A percentile compares a stretch with the other conserved stretches of the same genome.
phyloP scores from a whole-genome alignment of 2,113 vertebrate species.

The Tyto alba region DNA sequence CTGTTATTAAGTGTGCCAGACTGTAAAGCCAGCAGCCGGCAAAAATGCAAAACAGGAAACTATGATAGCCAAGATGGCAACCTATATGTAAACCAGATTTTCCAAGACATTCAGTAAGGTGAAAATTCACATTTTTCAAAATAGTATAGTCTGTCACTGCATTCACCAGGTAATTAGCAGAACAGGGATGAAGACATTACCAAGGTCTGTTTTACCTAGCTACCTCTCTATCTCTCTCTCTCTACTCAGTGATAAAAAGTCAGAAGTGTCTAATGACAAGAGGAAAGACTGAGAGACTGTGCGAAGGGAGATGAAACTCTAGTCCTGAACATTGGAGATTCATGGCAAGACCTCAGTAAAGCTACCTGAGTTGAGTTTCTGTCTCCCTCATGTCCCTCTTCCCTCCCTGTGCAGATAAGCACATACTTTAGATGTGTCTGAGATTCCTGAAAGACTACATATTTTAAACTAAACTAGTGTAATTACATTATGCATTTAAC shows the following conservation, averaged over 20 bases:
- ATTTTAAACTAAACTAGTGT: neutral
- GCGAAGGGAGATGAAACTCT: neutral
- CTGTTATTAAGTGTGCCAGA: constrained; percentile 15
- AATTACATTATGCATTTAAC: neutral
- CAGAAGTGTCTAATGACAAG: neutral
- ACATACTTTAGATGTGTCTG: neutral
- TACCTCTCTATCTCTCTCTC: too few species aligned
- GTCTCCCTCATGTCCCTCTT: neutral
- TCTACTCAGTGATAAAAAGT: neutral
- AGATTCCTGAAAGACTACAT: neutral
- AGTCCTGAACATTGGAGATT: neutral
- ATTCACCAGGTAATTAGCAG: neutral
- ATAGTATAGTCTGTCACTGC: neutral
- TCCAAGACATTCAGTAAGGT: neutral
- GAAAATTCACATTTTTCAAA: neutral
- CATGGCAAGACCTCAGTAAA: neutral
- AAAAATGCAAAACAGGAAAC: constrained; percentile 27
- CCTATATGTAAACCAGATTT: neutral
- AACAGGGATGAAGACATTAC: neutral
- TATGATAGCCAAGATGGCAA: neutral
- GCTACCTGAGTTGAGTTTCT: too few species aligned
- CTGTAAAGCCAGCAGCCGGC: neutral
- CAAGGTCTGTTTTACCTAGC: neutral
- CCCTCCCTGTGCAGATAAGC: neutral
- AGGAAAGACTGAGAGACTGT: neutral